phyloP scores from a whole-genome alignment of 2,888 invertebrate species.

The Epirrhoe tristata region DNA sequence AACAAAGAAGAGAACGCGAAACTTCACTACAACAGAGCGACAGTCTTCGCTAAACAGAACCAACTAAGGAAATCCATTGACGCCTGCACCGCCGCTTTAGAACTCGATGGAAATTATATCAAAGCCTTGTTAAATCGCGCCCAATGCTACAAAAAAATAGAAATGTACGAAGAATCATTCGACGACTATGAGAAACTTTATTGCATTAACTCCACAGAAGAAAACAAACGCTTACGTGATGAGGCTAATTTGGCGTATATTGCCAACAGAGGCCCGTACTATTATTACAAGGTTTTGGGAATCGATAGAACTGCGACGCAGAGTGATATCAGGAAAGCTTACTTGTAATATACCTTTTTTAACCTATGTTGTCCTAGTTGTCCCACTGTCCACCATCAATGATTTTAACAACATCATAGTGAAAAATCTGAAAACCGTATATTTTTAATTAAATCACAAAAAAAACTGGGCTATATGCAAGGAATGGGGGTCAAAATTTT shows the following conservation, averaged over 20 bases:
- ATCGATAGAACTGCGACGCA: constrained; percentile 92
- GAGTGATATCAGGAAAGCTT: constrained; percentile 98
- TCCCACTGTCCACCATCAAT: too few species aligned
- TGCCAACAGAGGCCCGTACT: constrained; percentile 86
- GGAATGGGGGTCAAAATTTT: too few species aligned
- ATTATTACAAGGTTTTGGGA: constrained; percentile 98
- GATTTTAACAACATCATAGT: too few species aligned
- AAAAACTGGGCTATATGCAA: too few species aligned
- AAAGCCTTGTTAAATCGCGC: constrained; percentile 94
- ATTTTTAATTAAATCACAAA: too few species aligned
- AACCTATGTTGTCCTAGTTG: background rate
- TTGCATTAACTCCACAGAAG: constrained; percentile 92
- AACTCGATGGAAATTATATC: constrained; percentile 93
- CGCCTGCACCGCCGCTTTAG: constrained; percentile 94
- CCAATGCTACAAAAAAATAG: constrained; percentile 92
- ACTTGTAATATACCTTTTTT: constrained; percentile 77
- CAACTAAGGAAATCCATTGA: constrained; percentile 91
- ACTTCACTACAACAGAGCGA: constrained; percentile 95
- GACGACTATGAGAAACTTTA: constrained; percentile 94
- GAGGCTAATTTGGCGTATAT: constrained; percentile 96
- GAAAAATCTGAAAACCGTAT: too few species aligned
- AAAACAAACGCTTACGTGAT: constrained; percentile 91
- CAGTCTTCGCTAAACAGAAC: constrained; percentile 92
- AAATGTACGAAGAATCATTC: constrained; percentile 95
- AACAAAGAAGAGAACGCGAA: constrained; percentile 96